phyloP scores from a whole-genome alignment of 2,113 vertebrate species.

The Nestor notabilis region DNA sequence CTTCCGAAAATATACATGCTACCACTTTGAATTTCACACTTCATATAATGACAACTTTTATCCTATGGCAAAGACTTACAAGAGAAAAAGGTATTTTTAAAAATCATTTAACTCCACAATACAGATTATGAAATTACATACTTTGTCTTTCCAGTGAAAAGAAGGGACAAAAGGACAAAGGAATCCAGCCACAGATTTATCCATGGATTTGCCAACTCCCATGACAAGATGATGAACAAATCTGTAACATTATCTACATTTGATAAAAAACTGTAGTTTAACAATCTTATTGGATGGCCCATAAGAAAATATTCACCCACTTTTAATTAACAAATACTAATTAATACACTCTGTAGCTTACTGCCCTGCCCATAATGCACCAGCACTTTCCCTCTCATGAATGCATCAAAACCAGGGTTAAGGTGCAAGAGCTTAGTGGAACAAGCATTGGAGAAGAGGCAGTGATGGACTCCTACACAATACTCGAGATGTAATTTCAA shows the following conservation, averaged over 20 bases:
- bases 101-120: background rate
- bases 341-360: background rate
- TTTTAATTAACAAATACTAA: background rate
- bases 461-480: background rate
- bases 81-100: background rate
- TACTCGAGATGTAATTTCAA: background rate
- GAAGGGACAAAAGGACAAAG: background rate
- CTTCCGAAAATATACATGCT: conserved; percentile 21
- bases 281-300: background rate
- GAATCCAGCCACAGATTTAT: background rate
- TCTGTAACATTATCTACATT: background rate
- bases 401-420: background rate
- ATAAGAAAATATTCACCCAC: background rate
- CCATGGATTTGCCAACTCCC: background rate
- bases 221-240: background rate
- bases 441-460: background rate
- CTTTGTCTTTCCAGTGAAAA: background rate
- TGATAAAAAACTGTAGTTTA: background rate
- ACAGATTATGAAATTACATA: background rate
- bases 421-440: background rate
- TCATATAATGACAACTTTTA: background rate
- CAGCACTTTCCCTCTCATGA: background rate
- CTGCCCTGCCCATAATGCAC: background rate
- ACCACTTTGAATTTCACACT: background rate
- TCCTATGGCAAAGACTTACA: background rate